phyloP scores from a whole-genome alignment of 2,888 invertebrate species.

The Zootermopsis nevadensis region DNA sequence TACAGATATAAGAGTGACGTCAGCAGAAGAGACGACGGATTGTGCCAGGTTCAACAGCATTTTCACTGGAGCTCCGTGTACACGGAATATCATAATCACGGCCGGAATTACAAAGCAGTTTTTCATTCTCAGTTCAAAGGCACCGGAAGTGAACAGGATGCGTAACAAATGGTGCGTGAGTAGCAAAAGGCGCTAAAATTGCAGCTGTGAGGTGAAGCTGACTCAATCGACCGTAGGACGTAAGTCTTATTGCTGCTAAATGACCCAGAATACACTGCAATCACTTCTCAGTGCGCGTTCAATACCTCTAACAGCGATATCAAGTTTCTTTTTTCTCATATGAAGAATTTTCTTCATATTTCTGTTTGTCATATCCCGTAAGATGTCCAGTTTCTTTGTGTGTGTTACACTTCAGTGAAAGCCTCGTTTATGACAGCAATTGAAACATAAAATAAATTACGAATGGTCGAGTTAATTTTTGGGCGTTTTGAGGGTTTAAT shows the following conservation, averaged over 20 bases:
- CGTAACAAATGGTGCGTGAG: constrained; percentile 38
- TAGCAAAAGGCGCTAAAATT: constrained; percentile 25
- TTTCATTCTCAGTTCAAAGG: constrained; percentile 4
- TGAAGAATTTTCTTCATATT: background rate
- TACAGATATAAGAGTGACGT: too few relatives aligned
- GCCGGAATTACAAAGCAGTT: constrained; percentile 3
- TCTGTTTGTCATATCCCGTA: too few relatives aligned
- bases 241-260: constrained; percentile 36
- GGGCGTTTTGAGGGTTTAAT: too few relatives aligned
- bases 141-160: background rate
- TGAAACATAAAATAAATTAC: too few relatives aligned
- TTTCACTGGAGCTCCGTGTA: too few relatives aligned
- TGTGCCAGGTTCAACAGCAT: too few relatives aligned
- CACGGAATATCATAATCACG: too few relatives aligned
- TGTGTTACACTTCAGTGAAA: too few relatives aligned
- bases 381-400: too few relatives aligned
- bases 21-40: too few relatives aligned
- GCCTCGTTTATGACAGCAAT: too few relatives aligned
- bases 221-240: constrained; percentile 24
- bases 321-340: background rate
- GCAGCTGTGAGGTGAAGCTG: constrained; percentile 3
- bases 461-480: too few relatives aligned
- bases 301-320: background rate
- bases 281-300: constrained; percentile 19
- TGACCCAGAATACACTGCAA: constrained; percentile 34